phyloP scores from a whole-genome alignment of 2,888 invertebrate genomes.

The Tetheella fluctuosa region DNA sequence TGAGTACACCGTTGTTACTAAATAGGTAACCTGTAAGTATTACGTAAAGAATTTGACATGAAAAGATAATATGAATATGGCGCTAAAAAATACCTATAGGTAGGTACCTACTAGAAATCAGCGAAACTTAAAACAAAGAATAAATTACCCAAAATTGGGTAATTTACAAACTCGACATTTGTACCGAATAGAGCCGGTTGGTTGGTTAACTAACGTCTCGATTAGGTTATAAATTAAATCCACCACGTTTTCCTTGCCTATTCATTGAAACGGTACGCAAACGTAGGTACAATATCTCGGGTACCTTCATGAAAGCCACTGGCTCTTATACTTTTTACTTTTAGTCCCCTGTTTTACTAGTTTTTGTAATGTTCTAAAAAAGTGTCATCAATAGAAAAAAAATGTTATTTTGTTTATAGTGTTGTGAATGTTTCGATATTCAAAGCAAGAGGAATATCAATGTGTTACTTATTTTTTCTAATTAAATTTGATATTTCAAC shows the following conservation, averaged over 20 bases:
- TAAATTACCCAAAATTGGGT: not conserved
- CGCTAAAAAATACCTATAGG: not conserved
- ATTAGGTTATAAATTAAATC: constrained; percentile 13
- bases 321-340: not conserved
- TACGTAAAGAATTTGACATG: too few relatives aligned
- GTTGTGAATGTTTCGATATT: too few relatives aligned
- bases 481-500: too few relatives aligned
- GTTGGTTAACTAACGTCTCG: constrained; percentile 11
- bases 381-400: too few relatives aligned
- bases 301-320: not conserved
- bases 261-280: constrained; percentile 5
- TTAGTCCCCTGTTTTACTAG: not conserved
- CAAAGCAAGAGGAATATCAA: too few relatives aligned
- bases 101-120: not conserved
- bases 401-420: too few relatives aligned
- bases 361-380: not conserved
- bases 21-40: too few relatives aligned
- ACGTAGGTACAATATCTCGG: not conserved
- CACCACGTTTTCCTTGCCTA: constrained; percentile 11
- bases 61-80: not conserved
- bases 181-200: not conserved
- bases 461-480: too few relatives aligned
- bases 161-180: not conserved
- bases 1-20: too few relatives aligned
- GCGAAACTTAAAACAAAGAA: not conserved